A percentile compares a stretch with the other conserved stretches of the same genome.
These are phyloP conservation scores for Chymomyza procnemis DNA, from an alignment of 2,888 invertebrate species.

Conservation along the genomic window DNA sequence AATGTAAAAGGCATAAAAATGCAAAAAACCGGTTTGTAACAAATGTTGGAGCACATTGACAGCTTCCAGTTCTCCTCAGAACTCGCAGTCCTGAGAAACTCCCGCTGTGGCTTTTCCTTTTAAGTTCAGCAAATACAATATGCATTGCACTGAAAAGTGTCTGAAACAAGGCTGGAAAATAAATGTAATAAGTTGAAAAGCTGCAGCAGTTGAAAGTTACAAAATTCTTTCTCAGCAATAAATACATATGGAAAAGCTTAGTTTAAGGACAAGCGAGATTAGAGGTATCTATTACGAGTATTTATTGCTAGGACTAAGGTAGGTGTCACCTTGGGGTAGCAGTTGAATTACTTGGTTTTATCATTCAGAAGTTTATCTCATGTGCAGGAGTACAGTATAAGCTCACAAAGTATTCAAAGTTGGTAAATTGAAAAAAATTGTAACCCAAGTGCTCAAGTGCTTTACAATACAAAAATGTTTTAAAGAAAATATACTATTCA, in stretches of 20 bases:
- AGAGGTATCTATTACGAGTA: neutral
- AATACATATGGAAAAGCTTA: neutral
- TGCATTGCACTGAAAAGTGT: slow-evolving; percentile 17
- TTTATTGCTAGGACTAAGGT: neutral
- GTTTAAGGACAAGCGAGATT: neutral
- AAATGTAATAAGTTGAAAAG: slow-evolving; percentile 8
- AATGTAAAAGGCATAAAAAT: slow-evolving; percentile 31
- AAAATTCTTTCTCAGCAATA: neutral
- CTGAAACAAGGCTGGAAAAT: slow-evolving; percentile 15
- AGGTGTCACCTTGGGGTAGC: neutral
- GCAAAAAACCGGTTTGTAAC: slow-evolving; percentile 27
- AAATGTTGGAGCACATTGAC: slow-evolving; percentile 46
- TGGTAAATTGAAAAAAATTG: too few relatives aligned
- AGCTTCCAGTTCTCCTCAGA: slow-evolving; percentile 22
- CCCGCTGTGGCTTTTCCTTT: neutral
- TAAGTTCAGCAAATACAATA: slow-evolving; percentile 23
- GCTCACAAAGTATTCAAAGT: too few relatives aligned
- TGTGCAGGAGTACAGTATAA: neutral
- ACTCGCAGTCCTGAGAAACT: neutral
- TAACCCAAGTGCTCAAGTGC: too few relatives aligned
- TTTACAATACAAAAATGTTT: too few relatives aligned
- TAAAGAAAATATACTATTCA: too few relatives aligned
- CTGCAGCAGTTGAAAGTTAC: slow-evolving; percentile 11
- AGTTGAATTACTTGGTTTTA: neutral
- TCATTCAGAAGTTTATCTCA: neutral